phyloP scores from a whole-genome alignment of 2,797 vertebrate species.

The Xenops minutus region DNA sequence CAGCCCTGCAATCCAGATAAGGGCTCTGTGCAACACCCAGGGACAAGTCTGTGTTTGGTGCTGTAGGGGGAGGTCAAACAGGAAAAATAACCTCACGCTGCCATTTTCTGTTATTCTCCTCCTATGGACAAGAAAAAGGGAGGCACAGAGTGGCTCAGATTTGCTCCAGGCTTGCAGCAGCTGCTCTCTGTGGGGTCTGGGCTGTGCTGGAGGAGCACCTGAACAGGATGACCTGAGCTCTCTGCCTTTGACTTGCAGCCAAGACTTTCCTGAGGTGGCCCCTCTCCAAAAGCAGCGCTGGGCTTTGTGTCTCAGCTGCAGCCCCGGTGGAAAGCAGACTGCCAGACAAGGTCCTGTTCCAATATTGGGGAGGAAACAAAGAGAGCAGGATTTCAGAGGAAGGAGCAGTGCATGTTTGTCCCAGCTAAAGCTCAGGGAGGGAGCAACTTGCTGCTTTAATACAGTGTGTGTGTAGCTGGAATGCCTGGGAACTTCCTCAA shows the following conservation, averaged over 20 bases:
- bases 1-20: not conserved
- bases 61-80: not conserved
- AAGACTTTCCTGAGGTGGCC: not conserved
- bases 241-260: not conserved
- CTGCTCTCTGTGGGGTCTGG: not conserved
- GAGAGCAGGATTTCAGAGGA: not conserved
- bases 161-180: not conserved
- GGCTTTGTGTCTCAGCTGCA: not conserved
- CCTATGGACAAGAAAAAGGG: accelerated
- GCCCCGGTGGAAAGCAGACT: not conserved
- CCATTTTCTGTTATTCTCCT: not conserved
- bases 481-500: not conserved
- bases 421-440: not conserved
- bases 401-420: not conserved
- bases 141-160: not conserved
- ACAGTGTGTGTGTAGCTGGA: not conserved
- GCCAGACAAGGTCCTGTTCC: not conserved
- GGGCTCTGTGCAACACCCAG: not conserved
- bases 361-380: not conserved
- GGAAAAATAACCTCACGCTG: not conserved
- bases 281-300: not conserved
- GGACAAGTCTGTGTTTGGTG: not conserved
- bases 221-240: not conserved
- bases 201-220: not conserved
- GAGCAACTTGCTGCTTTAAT: not conserved